These are phyloP conservation scores for Nemotelus nigrinus DNA, from an alignment of 2,888 invertebrate species.

Conservation along the genomic window DNA sequence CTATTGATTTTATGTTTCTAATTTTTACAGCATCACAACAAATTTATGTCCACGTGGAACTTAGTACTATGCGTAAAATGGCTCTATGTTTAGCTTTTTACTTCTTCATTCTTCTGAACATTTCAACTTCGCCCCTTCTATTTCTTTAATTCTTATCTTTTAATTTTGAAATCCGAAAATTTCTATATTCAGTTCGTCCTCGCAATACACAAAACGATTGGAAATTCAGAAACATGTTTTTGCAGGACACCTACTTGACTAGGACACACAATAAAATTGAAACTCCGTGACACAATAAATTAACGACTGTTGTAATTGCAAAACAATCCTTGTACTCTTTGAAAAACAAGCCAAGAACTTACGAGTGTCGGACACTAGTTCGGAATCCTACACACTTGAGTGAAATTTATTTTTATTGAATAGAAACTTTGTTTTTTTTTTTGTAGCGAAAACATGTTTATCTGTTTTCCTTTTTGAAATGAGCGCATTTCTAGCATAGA, in stretches of 20 bases:
- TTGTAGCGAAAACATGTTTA: background rate
- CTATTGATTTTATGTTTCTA: too few species aligned
- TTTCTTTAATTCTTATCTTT: too few species aligned
- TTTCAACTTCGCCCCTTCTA: too few species aligned
- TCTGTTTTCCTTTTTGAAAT: conserved; percentile 6
- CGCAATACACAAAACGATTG: background rate
- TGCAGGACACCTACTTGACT: background rate
- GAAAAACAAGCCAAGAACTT: background rate
- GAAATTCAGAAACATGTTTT: background rate
- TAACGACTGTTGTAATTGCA: conserved; percentile 46
- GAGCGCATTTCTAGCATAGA: conserved; percentile 6
- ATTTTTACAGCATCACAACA: too few species aligned
- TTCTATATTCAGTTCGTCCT: too few species aligned
- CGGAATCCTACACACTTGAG: conserved; percentile 43
- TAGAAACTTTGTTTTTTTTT: conserved; percentile 33
- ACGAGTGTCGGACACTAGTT: conserved; percentile 23
- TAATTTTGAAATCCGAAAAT: too few species aligned
- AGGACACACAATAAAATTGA: conserved; percentile 43
- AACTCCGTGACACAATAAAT: conserved; percentile 48
- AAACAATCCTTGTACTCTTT: conserved; percentile 34
- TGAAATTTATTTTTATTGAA: conserved; percentile 50
- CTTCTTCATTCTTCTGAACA: too few species aligned
- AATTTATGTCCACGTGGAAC: too few species aligned
- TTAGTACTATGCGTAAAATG: too few species aligned
- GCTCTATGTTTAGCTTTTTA: too few species aligned